These are phyloP conservation scores for Melanerpes formicivorus DNA, from an alignment of 2,113 vertebrate genomes.

Conservation along the genomic window DNA sequence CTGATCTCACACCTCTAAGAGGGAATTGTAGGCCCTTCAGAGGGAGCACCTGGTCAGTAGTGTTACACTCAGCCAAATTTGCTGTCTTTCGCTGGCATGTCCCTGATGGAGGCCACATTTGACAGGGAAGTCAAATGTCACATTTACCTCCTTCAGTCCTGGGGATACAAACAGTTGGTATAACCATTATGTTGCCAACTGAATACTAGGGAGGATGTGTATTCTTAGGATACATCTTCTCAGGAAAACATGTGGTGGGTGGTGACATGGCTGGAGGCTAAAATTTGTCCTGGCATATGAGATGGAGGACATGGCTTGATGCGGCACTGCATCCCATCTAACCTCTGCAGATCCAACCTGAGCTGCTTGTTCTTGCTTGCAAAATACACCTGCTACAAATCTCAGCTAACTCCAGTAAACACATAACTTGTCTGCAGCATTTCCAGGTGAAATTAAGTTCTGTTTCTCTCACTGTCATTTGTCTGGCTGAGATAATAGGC, in stretches of 20 bases:
- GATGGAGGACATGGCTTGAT: background rate
- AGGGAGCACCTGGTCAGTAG: accelerated
- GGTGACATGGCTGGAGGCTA: background rate
- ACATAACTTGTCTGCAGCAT: background rate
- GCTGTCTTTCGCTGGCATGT: background rate
- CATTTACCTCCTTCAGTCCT: background rate
- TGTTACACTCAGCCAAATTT: background rate
- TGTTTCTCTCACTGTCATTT: constrained; percentile 6
- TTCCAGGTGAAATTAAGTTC: background rate
- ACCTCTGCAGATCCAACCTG: background rate
- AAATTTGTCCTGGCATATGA: accelerated
- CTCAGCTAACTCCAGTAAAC: background rate
- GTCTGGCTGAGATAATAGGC: background rate
- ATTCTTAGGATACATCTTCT: background rate
- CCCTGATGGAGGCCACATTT: background rate
- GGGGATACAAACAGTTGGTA: background rate
- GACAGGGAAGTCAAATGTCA: background rate
- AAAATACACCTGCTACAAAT: background rate
- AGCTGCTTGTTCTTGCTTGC: background rate
- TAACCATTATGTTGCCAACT: background rate
- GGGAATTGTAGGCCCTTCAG: background rate
- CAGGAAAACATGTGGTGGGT: background rate
- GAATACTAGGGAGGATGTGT: background rate
- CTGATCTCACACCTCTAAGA: background rate
- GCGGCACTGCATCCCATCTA: background rate